Conservation (phyloP, 2,797 vertebrate species). For the Liasis olivaceus region DNA sequence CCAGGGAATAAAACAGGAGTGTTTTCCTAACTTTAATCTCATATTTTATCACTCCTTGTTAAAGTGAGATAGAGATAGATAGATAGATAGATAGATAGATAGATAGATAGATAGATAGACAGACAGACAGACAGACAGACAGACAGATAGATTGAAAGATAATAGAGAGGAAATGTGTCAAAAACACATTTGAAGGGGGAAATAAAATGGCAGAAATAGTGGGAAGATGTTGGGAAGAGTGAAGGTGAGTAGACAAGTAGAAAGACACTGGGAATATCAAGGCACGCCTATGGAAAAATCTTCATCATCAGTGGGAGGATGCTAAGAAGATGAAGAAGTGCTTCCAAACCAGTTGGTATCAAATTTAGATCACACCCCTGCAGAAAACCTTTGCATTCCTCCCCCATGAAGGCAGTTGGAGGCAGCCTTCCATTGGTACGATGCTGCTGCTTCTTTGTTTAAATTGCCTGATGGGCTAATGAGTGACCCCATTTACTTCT, state of each 20-base stretch:
- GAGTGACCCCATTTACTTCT: neutral
- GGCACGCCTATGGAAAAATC: neutral
- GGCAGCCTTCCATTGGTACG: neutral
- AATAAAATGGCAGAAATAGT: neutral
- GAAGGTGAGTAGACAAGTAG: neutral
- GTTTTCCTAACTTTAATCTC: neutral
- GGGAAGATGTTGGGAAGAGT: neutral
- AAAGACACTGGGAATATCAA: neutral
- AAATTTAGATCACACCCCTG: neutral
- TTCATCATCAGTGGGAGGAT: neutral
- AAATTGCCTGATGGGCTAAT: neutral
- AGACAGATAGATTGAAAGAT: too few relatives aligned
- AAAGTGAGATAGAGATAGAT: neutral
- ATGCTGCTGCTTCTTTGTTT: neutral
- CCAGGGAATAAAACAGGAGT: neutral
- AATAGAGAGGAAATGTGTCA: neutral
- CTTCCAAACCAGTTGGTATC: neutral
- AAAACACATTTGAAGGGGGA: neutral
- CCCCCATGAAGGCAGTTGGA: neutral
- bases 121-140: neutral
- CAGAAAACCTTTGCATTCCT: neutral
- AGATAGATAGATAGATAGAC: accelerated
- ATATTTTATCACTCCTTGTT: neutral
- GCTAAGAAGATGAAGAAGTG: neutral
- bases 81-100: accelerated